Base-by-base conservation (phyloP, 2,888 invertebrate genomes). In the Fissipunctia ypsillon region DNA sequence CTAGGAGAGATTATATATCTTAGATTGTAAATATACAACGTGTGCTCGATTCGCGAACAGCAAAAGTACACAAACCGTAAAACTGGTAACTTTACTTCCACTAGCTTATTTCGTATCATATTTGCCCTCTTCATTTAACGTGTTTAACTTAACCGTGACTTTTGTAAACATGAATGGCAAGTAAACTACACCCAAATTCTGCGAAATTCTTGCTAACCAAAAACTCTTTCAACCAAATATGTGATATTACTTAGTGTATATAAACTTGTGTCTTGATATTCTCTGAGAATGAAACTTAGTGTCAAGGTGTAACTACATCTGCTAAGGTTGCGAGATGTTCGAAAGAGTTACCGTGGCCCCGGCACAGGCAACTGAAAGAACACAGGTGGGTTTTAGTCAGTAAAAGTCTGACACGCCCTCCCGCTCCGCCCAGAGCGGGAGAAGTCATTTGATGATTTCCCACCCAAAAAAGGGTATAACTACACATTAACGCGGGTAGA, bases 121-220 rank as follows among this genome's bases (percentile, higher is more conserved):
- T 66, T 77, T 80, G 43, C 25, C 14, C n/a, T 73, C n/a, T 35
- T 45, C 25, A 41, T n/a, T n/a, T 31, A 38, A 28, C 25, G 14
- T 65, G 25, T 66, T 76, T 66, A 43, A 22, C 31, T 52, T 73
- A 63, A 73, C 73, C 48, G 63, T 80, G 25, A n/a, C 50, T 70
- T 60, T 2, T 25, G 14, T 41, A 70, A 60, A 75, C 71, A 70
- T 60, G 25, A 19, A 19, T 48, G 9, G 38, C 12, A 16, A 59
- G 45, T n/a, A 59, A 35, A 41, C 1, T 50, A 16, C 12, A n/a
- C 12, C 4, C 2, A 50, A 61, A 50, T 78, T 35, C 9, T 43
- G 61, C 14, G 16, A 31, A 41, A 16, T 64, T 73, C 6, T 52
- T 43, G 28, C 16, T 12, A 50, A 50, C 50, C n/a, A n/a, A n/a